Base-by-base conservation (phyloP, 1,140 invertebrate species). In the Dreissena rostriformis region DNA sequence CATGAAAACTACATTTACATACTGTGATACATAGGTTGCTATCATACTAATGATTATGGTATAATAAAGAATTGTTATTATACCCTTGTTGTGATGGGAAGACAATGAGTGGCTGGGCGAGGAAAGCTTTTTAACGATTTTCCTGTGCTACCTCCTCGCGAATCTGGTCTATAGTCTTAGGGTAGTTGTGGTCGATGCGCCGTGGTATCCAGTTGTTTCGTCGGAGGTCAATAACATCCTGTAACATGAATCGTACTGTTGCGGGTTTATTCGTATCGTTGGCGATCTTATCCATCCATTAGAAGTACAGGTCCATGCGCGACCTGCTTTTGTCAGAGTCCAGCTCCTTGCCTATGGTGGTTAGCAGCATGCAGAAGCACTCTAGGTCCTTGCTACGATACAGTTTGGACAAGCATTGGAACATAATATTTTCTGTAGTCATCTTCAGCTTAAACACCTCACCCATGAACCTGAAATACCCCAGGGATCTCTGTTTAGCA, bases 131-230 rank as follows among this genome's bases (percentile, higher is more conserved):
- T 24, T 92, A 87, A 57, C 90, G 88, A n/a, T 85, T 83, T 49
- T 91, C 96, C 67, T 95, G 94, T 86, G 97, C 96, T 8, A 96
- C 96, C 91, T 99, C 97, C 88, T 96, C 96, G 86, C 97, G 96
- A 85, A 99, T 98, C 94, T 98, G 96, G 82, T 97, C 97, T 93
- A 99, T 98, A 29, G 97, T 98, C 92, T 98, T 98, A 0, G 98
- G 98, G n/a, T n/a, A 39, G 89, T 97, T 97, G 39, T 95, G 96
- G 82, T 98, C 97, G 78, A 97, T 96, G 86, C 97, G 95, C 68
- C 98, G 95, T 6, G 97, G 96, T 49, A 98, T 95, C 98, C 98
- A 99, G 82, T 96, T 96, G 88, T 96, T 96, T 82, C 88, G 94
- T 67, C 97, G 95, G 76, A 99, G 94, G 90, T 99, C 98, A 80